These are phyloP conservation scores for Spodoptera exigua DNA, from an alignment of 2,888 invertebrate species.

Conservation along the genomic window DNA sequence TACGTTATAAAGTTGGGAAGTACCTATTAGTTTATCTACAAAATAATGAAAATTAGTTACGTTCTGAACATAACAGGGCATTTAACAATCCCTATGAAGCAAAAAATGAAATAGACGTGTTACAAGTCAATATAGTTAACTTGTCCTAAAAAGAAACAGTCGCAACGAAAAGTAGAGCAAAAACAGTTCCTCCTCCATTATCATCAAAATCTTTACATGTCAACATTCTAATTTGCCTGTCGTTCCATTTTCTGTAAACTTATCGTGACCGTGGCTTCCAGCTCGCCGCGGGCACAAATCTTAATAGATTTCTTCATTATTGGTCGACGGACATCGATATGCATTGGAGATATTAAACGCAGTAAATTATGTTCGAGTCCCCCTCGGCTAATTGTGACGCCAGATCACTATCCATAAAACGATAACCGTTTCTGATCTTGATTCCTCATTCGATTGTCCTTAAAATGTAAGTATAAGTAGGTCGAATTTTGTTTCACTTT, in stretches of 20 bases:
- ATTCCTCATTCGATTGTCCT: conserved; percentile 33
- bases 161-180: conserved; percentile 21
- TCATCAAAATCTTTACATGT: conserved; percentile 41
- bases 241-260: conserved; percentile 55
- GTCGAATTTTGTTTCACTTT: neutral
- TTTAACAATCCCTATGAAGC: no score
- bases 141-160: conserved; percentile 1
- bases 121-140: no score
- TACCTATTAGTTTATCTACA: no score
- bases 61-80: no score
- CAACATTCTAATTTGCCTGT: conserved; percentile 59
- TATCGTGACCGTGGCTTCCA: conserved; percentile 46
- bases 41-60: no score
- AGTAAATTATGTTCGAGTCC: conserved; percentile 57
- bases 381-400: conserved; percentile 60
- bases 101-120: no score
- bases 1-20: no score
- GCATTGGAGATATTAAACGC: conserved; percentile 59
- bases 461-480: conserved; percentile 4
- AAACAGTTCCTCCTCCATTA: conserved; percentile 40
- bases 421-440: conserved; percentile 53
- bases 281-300: conserved; percentile 49
- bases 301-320: conserved; percentile 73
- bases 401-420: conserved; percentile 46
- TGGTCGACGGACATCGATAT: conserved; percentile 56